Evolutionary conservation across 2,113 vertebrate species (phyloP), one percentile per base, ranked within the genome.

Genomic region (Hippocampus comes): DNA sequence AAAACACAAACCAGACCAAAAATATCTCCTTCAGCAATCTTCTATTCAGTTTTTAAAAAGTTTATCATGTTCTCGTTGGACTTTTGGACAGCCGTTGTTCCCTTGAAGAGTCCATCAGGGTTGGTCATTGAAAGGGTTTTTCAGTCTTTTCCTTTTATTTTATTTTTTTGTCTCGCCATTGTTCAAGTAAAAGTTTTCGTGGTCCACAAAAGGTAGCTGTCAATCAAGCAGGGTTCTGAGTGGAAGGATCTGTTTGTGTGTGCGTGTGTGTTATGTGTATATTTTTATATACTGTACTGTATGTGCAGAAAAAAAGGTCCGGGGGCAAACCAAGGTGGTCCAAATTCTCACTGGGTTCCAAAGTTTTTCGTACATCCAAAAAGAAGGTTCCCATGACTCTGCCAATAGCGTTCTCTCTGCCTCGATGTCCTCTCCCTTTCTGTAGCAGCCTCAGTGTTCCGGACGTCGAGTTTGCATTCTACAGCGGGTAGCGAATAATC

Each of bases 311-410:
- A 78, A 83, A 86, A 78, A 84, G 81, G 87, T 89, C 84, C 86
- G 56, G 77, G 87, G 71, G 87, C 71, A 74, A 80, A 82, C 86
- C 86, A 82, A 84, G 84, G 83, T 88, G 85, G 84, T 90, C 84
- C 84, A 89, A 90, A 90, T 87, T 83, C 86, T 86, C 80, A 83
- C 78, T 85, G 84, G 87, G 84, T 84, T 90, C 86, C 86, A 86
- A 88, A 89, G 84, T 84, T 87, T 48, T 87, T 38, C 83, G 84
- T 89, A 90, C 85, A 87, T 90, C 88, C 90, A 86, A 82, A 83
- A 82, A 75, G 80, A 83, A 80, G 34, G 68, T 78, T 80, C 83
- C 88, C 83, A 86, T 73, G 78, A 85, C 81, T 84, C 42, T 68
- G 65, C 72, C 79, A 23, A 75, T 38, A 38, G 42, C 76, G 72